Percentiles rank a stretch among this genome's conserved stretches.
Evolutionary conservation across 2,113 vertebrate genomes (phyloP).

Genomic region (Centropristis striata): DNA sequence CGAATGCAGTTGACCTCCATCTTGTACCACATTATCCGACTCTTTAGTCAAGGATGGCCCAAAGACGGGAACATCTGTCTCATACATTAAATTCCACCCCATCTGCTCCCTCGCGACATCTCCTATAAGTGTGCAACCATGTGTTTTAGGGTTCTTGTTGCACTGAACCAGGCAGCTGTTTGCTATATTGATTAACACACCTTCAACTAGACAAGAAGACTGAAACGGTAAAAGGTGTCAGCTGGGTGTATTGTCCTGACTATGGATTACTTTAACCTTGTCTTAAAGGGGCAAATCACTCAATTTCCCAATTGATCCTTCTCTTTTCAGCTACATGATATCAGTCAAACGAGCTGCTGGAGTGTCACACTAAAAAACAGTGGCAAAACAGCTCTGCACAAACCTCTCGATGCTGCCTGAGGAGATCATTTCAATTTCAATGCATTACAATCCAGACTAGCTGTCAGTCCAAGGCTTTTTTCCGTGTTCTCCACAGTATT

Average conservation of each 20-base stretch:
- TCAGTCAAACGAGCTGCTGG: constrained; percentile 16
- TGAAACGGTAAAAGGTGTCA: constrained; percentile 14
- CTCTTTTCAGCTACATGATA: not conserved
- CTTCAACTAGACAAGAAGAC: not conserved
- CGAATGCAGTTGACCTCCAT: constrained; percentile 50
- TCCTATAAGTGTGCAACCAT: not conserved
- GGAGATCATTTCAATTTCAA: not conserved
- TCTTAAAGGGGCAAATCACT: constrained; percentile 17
- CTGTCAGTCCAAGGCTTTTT: not conserved
- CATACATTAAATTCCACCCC: constrained; percentile 3
- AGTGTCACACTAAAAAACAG: not conserved
- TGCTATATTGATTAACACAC: constrained; percentile 39
- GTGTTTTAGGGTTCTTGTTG: not conserved
- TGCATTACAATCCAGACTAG: not conserved
- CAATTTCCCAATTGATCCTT: constrained; percentile 32
- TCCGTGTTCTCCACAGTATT: not conserved
- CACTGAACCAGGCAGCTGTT: constrained; percentile 14
- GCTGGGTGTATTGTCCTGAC: constrained; percentile 5
- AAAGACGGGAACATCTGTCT: constrained; percentile 35
- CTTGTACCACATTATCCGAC: constrained; percentile 21
- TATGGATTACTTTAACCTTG: constrained; percentile 45
- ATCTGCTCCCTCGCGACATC: not conserved
- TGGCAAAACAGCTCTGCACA: not conserved
- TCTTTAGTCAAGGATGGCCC: constrained; percentile 40
- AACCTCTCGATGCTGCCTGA: not conserved